Evolutionary conservation across 2,888 invertebrate species (phyloP), one percentile per base, ranked within the genome.

Genomic region (Tachystola acroxantha): DNA sequence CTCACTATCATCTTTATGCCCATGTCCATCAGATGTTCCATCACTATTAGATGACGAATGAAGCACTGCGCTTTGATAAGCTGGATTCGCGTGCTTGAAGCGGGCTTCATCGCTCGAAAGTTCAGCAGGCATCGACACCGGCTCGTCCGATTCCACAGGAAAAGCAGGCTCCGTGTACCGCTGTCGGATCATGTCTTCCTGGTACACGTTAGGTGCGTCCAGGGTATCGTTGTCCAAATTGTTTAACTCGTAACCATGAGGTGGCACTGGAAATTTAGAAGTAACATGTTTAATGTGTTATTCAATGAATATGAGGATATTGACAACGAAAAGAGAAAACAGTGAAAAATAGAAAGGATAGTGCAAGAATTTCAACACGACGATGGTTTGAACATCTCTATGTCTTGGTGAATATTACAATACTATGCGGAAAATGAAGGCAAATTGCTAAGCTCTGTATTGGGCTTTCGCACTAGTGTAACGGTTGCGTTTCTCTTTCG

Each of bases 31-130:
- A 10, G 70, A 64, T 7, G 70, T 57, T 7, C 60, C 64, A 32
- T 79, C 82, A 36, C 61, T 73, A 43, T 57, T 69, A 37, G 89
- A 88, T 2, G 86, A 85, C 40, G 86, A 85, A 42, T 88, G 89
- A 2, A 93, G 88, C 60, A 93, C 91, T 9, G 93, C 94, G 43
- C 93, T 93, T 60, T 93, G 93, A 64, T 94, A 94, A 24, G 91
- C 89, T 0, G 93, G 93, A 57, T 91, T 93, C 37, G 92, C 89
- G 64, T 94, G 91, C 57, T 91, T 92, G 71, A 93, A 93, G 42
- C 88, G 81, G 39, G 81, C 69, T 48, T 85, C 87, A 32, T 79
- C 81, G 25, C 77, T 77, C 29, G 72, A 73, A 28, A 79, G 52
- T 19, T 68, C 77, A 24, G 64, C 78, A 39, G 79, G 85, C 86